Base-by-base conservation (phyloP, 1,140 invertebrate species). In the Megathymus violae region DNA sequence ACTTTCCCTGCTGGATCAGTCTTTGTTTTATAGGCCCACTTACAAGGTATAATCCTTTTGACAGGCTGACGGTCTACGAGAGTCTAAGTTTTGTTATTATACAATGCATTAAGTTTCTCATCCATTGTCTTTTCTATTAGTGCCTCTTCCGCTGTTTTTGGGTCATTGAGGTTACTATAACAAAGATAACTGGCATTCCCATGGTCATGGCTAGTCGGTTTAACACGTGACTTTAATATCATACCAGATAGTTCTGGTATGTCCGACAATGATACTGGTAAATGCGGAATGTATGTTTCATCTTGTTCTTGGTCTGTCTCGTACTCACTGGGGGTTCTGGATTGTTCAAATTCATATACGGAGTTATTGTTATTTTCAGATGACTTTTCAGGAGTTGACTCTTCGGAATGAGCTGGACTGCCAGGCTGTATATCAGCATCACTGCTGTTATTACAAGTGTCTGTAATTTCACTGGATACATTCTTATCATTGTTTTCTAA, bases 31-130 rank as follows among this genome's bases (percentile, higher is more conserved):
- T 14, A 48, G 9, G 27, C 46, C 22, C 46, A 48, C 22, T 48
- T 48, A 11, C 46, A 48, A 14, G 46, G 46, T 48, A 48, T 31
- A 9, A 48, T 15, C 19, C 14, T 48, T 27, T 48, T 31, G 16
- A 14, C 10, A 1, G 13, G 0, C 14, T 2, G 19, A 5, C 2
- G 19, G 22, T 48, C 13, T 9, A 14, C 19, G 2, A 22, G 19
- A 3, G 22, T 48, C 46, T 19, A 48, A 7, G 46, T 48, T 3
- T 48, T 48, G 4, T 48, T 48, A 9, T 7, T 27, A 6, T 4
- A 15, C n/a, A 48, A 22, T 13, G 46, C n/a, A 7, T 48, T 31
- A 13, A 14, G 9, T 13, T 48, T 19, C 13, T 48, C 46, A 4
- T 15, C 22, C 46, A 48, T 48, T 7, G 46, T 19, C 19, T 31